phyloP scores from a whole-genome alignment of 2,113 vertebrate genomes.

The Rutilus rutilus region DNA sequence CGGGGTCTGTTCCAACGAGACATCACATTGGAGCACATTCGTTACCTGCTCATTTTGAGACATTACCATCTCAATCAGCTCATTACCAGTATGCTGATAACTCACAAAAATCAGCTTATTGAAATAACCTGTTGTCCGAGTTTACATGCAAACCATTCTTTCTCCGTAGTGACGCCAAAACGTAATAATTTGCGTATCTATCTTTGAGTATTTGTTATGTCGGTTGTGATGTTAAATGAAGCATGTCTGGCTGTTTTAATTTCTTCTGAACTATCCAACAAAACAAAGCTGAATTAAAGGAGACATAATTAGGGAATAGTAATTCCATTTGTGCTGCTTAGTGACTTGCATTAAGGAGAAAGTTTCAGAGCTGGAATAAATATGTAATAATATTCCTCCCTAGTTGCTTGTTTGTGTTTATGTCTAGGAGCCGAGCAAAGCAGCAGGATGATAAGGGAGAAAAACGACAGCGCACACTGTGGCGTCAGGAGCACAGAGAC shows the following conservation, averaged over 20 bases:
- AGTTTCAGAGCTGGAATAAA: conserved; percentile 39
- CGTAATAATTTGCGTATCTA: too few relatives aligned
- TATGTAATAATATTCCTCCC: conserved; percentile 57
- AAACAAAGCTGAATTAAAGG: conserved; percentile 19
- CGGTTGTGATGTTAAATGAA: too few relatives aligned
- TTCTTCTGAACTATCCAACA: background rate
- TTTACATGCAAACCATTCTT: too few relatives aligned
- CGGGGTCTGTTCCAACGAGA: too few relatives aligned
- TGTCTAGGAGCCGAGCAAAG: conserved; percentile 47
- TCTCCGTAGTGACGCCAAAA: too few relatives aligned
- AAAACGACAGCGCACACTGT: conserved; percentile 61
- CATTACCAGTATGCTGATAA: too few relatives aligned
- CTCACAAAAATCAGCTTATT: too few relatives aligned
- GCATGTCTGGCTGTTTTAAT: background rate
- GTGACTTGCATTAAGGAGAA: conserved; percentile 30
- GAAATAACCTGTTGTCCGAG: too few relatives aligned
- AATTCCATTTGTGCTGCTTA: conserved; percentile 23
- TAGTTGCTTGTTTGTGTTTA: conserved; percentile 64
- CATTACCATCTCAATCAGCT: too few relatives aligned
- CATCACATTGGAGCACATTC: too few relatives aligned
- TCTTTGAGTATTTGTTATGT: too few relatives aligned
- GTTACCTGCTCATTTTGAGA: too few relatives aligned
- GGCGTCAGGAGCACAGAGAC: conserved; percentile 69
- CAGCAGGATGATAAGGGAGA: conserved; percentile 67
- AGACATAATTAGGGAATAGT: conserved; percentile 25